These are phyloP conservation scores for Glandiceps talaboti DNA, from an alignment of 53 echinoderm and acorn worm genomes.

Conservation along the genomic window DNA sequence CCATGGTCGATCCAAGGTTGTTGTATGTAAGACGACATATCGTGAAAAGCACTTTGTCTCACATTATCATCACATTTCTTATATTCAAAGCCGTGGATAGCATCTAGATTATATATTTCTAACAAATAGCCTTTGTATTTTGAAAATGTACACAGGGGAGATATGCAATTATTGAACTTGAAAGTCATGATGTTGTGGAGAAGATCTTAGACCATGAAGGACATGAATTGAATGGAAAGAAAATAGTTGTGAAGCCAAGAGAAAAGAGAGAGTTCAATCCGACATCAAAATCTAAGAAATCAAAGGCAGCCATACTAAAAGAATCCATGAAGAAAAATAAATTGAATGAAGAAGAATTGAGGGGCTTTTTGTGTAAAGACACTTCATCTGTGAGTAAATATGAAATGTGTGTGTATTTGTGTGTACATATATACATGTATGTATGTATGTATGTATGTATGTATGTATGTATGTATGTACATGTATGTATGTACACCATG, in stretches of 20 bases:
- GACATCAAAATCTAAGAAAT: background rate
- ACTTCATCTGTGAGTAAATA: background rate
- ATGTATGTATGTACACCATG: too few species aligned
- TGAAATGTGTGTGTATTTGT: background rate
- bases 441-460: background rate
- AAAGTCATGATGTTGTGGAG: conserved; percentile 30
- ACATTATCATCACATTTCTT: background rate
- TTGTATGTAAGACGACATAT: too few species aligned
- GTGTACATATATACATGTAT: background rate
- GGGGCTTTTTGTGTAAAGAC: background rate
- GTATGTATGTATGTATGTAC: background rate
- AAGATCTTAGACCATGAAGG: conserved; percentile 56
- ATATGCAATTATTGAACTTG: conserved; percentile 88
- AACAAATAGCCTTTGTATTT: background rate
- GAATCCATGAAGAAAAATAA: background rate
- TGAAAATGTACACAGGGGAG: conserved; percentile 37
- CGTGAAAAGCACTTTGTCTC: too few species aligned
- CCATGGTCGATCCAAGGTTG: too few species aligned
- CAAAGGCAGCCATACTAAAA: background rate
- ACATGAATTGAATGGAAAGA: conserved; percentile 62
- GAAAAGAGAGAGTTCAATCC: conserved; percentile 23
- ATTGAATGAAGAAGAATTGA: background rate
- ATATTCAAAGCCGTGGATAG: too few species aligned
- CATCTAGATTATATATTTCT: background rate
- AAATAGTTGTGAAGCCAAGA: conserved; percentile 67